A percentile compares a stretch with the other conserved stretches of the same genome.
Evolutionary conservation across 2,113 vertebrate genomes (phyloP).

Genomic region (Colossoma macropomum): DNA sequence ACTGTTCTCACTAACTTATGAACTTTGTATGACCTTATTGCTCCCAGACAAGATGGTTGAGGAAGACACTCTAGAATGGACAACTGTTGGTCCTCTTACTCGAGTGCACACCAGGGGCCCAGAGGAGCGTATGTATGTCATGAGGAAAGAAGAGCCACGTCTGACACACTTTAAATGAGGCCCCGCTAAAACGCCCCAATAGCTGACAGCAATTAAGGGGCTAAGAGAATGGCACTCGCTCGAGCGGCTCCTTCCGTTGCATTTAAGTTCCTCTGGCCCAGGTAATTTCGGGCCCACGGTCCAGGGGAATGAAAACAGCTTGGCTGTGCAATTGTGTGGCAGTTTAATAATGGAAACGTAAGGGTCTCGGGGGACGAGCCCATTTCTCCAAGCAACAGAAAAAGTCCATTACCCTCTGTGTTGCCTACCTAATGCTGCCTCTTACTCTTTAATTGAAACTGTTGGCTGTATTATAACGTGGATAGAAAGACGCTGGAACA

Average conservation of each 20-base stretch:
- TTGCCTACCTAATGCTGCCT: slow-evolving; percentile 69
- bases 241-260: slow-evolving; percentile 42
- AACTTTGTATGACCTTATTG: background rate
- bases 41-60: background rate
- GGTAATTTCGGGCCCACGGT: slow-evolving; percentile 69
- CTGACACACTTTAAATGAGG: slow-evolving; percentile 37
- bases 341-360: slow-evolving; percentile 75
- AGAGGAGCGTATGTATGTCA: slow-evolving; percentile 22
- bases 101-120: background rate
- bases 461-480: slow-evolving; percentile 57
- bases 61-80: background rate
- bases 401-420: slow-evolving; percentile 75
- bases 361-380: slow-evolving; percentile 64
- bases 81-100: slow-evolving; percentile 14
- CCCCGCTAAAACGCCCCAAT: slow-evolving; percentile 37
- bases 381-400: slow-evolving; percentile 68
- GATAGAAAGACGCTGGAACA: slow-evolving; percentile 43
- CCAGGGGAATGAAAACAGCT: slow-evolving; percentile 64
- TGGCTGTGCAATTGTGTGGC: slow-evolving; percentile 53
- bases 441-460: slow-evolving; percentile 73
- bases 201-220: slow-evolving; percentile 57
- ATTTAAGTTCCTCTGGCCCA: slow-evolving; percentile 52
- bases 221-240: slow-evolving; percentile 50
- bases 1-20: background rate
- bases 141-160: slow-evolving; percentile 30